Evolutionary conservation across 2,113 vertebrate genomes (phyloP).

Genomic region (Drymodes brunneopygia): DNA sequence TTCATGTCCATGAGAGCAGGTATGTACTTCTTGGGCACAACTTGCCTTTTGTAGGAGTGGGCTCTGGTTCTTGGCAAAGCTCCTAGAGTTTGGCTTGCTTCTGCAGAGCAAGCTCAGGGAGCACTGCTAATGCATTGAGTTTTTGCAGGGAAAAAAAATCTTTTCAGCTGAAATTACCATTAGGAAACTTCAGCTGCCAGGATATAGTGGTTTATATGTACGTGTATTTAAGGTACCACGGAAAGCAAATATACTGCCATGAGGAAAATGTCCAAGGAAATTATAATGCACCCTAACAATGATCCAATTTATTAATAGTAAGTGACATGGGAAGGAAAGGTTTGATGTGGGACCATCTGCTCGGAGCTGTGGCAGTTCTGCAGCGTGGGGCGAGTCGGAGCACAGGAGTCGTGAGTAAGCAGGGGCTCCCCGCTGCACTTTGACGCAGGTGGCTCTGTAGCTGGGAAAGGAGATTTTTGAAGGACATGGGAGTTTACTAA

Average conservation of each 20-base stretch:
- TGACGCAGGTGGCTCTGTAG: constrained; percentile 50
- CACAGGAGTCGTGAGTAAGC: not conserved
- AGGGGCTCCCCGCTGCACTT: not conserved
- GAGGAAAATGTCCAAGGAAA: not conserved
- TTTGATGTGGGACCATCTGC: constrained; percentile 50
- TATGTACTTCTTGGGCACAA: not conserved
- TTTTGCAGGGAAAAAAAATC: not conserved
- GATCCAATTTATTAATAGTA: constrained; percentile 49
- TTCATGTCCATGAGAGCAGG: not conserved
- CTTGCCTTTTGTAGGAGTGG: not conserved
- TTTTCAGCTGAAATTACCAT: not conserved
- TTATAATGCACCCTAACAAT: not conserved
- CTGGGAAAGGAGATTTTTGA: constrained; percentile 45
- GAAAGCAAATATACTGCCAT: not conserved
- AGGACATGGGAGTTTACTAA: constrained; percentile 42
- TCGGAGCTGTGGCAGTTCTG: constrained; percentile 10
- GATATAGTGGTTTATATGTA: not conserved
- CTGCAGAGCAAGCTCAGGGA: not conserved
- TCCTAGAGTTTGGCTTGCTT: not conserved
- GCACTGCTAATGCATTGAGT: not conserved
- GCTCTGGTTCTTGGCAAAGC: not conserved
- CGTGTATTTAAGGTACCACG: not conserved
- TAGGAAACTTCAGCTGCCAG: not conserved
- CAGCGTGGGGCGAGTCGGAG: not conserved
- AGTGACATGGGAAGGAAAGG: not conserved